These are phyloP conservation scores for Calameuta filiformis DNA, from an alignment of 2,888 invertebrate genomes.

Conservation along the genomic window DNA sequence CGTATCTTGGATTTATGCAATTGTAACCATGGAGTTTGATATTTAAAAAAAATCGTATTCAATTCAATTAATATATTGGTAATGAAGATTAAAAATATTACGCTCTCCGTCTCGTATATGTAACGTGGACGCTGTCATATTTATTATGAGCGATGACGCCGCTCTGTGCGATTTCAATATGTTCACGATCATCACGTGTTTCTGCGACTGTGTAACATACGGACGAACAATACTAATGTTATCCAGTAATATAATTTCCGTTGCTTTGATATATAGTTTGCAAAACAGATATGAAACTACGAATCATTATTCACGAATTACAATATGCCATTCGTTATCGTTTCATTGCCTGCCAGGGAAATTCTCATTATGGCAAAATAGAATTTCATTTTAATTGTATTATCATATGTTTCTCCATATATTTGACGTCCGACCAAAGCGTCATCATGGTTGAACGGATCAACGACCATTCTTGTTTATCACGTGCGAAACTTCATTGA, in stretches of 20 bases:
- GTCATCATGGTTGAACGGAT: background rate
- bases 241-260: background rate
- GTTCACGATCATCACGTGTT: background rate
- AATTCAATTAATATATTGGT: background rate
- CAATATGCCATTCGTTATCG: background rate
- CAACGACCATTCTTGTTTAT: background rate
- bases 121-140: background rate
- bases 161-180: background rate
- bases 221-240: background rate
- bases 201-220: background rate
- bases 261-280: no score
- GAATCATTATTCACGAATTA: background rate
- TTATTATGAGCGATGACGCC: background rate
- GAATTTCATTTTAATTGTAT: background rate
- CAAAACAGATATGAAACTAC: background rate
- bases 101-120: background rate
- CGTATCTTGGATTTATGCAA: background rate
- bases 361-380: background rate
- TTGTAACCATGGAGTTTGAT: background rate
- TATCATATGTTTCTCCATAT: background rate
- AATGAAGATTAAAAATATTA: background rate
- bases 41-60: background rate
- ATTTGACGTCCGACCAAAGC: background rate
- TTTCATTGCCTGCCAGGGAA: background rate
- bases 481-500: background rate